Evolutionary conservation across 2,113 vertebrate species (phyloP).

Genomic region (Vimba vimba): DNA sequence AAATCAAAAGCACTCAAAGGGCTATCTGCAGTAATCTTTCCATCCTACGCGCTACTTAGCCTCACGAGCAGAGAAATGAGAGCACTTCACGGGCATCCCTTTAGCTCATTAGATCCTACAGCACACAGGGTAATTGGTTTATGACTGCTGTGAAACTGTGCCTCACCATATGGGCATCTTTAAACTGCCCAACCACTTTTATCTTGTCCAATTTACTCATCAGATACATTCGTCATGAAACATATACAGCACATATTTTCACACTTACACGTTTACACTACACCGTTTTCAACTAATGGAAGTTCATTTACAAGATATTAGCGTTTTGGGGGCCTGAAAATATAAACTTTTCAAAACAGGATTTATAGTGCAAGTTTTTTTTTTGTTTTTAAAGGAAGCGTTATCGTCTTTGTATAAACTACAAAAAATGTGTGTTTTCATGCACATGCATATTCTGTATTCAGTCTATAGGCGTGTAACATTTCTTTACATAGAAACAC

Average conservation of each 20-base stretch:
- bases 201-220: background rate
- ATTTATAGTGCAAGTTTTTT: no score
- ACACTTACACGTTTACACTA: background rate
- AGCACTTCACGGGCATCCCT: conserved; percentile 23
- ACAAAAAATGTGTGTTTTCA: no score
- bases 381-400: no score
- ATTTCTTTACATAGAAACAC: no score
- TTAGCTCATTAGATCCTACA: conserved; percentile 32
- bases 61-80: background rate
- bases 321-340: no score
- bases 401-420: no score
- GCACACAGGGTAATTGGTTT: conserved; percentile 41
- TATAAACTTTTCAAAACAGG: no score
- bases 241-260: background rate
- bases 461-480: no score
- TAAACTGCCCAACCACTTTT: background rate
- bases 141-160: conserved; percentile 36
- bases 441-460: no score
- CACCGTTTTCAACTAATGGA: no score
- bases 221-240: background rate
- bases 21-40: conserved; percentile 43
- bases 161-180: conserved; percentile 21
- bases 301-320: no score
- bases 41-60: conserved; percentile 37
- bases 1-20: conserved; percentile 41